These are phyloP conservation scores for Montipora capitata DNA, from an alignment of 92 coral and sea anemone genomes.

Conservation along the genomic window DNA sequence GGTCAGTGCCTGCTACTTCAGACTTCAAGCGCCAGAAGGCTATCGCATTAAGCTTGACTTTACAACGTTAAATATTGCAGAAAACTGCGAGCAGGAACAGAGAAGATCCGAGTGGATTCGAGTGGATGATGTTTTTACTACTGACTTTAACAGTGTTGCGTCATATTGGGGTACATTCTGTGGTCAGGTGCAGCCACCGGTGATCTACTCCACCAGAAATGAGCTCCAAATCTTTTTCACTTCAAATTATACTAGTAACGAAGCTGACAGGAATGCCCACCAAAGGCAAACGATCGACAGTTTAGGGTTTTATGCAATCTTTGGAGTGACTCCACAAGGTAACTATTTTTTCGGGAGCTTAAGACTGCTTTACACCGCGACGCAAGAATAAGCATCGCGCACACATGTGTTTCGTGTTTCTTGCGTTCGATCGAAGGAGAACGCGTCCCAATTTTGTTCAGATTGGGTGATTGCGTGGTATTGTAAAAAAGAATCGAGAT, in stretches of 20 bases:
- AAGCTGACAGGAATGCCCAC: background rate
- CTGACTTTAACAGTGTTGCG: constrained; percentile 24
- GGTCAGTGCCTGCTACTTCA: constrained; percentile 22
- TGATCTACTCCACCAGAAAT: constrained; percentile 48
- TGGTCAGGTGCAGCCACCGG: constrained; percentile 5
- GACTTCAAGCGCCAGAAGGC: constrained; percentile 43
- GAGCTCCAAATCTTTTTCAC: constrained; percentile 52
- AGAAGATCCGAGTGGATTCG: constrained; percentile 20
- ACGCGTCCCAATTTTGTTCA: no score
- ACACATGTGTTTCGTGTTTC: no score
- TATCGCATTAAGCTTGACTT: constrained; percentile 31
- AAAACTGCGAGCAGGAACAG: constrained; percentile 6
- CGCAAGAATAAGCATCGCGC: no score
- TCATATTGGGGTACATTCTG: constrained; percentile 52
- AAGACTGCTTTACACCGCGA: no score
- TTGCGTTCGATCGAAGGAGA: no score
- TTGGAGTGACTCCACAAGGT: constrained; percentile 49
- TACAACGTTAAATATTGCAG: constrained; percentile 19
- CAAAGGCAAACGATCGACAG: background rate
- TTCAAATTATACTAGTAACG: background rate
- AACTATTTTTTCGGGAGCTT: background rate
- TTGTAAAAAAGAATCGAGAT: no score
- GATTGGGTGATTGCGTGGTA: no score
- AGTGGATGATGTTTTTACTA: constrained; percentile 40
- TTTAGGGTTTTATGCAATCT: constrained; percentile 44